Evolutionary conservation across 2,113 vertebrate species (phyloP).

Genomic region (Perca fluviatilis): DNA sequence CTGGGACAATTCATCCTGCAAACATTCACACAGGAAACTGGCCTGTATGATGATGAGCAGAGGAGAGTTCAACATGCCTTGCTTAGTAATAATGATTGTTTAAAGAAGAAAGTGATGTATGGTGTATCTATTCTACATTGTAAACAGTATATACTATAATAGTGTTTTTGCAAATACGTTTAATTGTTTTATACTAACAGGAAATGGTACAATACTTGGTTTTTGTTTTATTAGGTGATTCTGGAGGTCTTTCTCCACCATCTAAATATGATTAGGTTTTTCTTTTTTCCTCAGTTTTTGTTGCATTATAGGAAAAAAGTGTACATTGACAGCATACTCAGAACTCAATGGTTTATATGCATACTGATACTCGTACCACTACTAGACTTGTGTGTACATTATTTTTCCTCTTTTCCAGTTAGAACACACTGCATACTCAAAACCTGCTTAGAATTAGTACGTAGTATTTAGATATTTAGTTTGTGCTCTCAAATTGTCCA

Average conservation of each 20-base stretch:
- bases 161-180: not conserved
- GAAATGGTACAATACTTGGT: not conserved
- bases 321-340: not conserved
- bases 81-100: not conserved
- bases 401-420: not conserved
- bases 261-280: not conserved
- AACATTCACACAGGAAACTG: not conserved
- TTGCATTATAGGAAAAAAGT: not conserved
- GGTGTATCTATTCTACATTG: not conserved
- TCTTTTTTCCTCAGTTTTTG: not conserved
- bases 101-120: not conserved
- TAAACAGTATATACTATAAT: not conserved
- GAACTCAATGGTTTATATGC: not conserved
- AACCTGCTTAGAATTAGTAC: not conserved
- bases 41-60: constrained; percentile 4
- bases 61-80: not conserved
- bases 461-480: not conserved
- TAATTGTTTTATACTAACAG: not conserved
- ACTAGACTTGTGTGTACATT: too few relatives aligned
- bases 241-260: not conserved
- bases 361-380: too few relatives aligned
- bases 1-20: too few relatives aligned
- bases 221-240: not conserved
- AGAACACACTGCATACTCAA: not conserved
- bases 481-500: not conserved